phyloP scores from a whole-genome alignment of 2,797 vertebrate genomes.

The Hydrocynus forskahlii region DNA sequence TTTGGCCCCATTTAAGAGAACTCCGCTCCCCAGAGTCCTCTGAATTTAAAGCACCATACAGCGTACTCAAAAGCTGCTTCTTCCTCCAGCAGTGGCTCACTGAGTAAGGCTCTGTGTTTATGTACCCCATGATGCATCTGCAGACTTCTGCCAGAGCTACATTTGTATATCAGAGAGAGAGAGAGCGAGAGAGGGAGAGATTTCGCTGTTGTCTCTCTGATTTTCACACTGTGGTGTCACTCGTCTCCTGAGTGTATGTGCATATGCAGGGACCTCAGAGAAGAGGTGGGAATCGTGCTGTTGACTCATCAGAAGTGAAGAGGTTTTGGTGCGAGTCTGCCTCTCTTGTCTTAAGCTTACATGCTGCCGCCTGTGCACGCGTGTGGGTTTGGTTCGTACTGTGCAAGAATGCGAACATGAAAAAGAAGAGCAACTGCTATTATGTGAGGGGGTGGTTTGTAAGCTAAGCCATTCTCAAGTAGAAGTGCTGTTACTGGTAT shows the following conservation, averaged over 20 bases:
- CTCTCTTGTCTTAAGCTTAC: background rate
- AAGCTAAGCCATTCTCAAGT: background rate
- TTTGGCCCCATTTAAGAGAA: slow-evolving; percentile 19
- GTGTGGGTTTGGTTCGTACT: background rate
- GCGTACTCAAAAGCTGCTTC: background rate
- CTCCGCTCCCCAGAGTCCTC: background rate
- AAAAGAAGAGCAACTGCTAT: background rate
- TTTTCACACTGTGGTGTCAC: slow-evolving; percentile 36
- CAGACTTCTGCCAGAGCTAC: slow-evolving; percentile 2
- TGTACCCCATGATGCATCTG: background rate
- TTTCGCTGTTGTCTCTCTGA: slow-evolving; percentile 18
- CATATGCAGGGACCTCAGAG: background rate
- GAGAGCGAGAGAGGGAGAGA: slow-evolving; percentile 4
- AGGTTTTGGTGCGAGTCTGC: background rate
- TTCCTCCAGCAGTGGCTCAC: background rate
- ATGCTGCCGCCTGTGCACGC: background rate
- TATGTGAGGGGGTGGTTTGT: background rate
- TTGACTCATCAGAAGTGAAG: background rate
- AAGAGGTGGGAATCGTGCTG: background rate
- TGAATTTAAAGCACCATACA: slow-evolving; percentile 5
- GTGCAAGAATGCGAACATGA: background rate
- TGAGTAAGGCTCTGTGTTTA: slow-evolving; percentile 9
- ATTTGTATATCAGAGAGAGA: slow-evolving; percentile 5
- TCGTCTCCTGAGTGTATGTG: background rate
- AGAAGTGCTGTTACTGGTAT: no score